Base-by-base conservation (phyloP, 1,140 invertebrate genomes). In the Nasonia longicornis region DNA sequence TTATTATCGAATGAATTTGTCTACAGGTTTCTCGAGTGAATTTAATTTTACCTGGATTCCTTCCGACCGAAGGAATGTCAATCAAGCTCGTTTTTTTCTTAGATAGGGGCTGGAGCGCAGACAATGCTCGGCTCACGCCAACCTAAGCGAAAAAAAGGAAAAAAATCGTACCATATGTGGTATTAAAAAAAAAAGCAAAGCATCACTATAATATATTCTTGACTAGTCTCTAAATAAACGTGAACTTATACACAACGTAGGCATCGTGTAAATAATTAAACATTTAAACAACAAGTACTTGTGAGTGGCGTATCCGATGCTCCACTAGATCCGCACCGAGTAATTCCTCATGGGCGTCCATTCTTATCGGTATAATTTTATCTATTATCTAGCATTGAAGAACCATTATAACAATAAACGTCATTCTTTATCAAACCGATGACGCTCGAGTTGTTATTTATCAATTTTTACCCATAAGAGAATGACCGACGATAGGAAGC, bases 241-340 rank as follows among this genome's bases (percentile, higher is more conserved):
- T 52, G 48, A 16, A 52, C 48, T 14, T 52, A 52, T 52, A 52
- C 4, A 52, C 16, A 26, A 69, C n/a, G 14, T 76, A 76, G 14
- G 29, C 6, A 31, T 52, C 12, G 14, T 81, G 20, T 82, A 63
- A 79, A 75, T 74, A 69, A 71, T 31, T 14, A 16, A 29, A 81
- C 22, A 67, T 31, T 11, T 29, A 67, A 26, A 63, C 4, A 63
- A 63, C 58, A 67, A 16, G 42, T 67, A 93, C 93, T 86, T 93
- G 89, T 42, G 92, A 90, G 86, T 94, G 93, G 84, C 91, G 89
- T 76, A 98, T 94, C 71, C 93, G 93, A 89, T 98, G 97, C 87
- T 98, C 97, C 1, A 95, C 94, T 20, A 97, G 91, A 92, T 98
- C 97, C 16, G 96, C 96, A 3, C 97, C 97, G 1, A 97, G 87